A percentile compares a stretch with the other conserved stretches of the same genome.
These are phyloP conservation scores for Sminthurinus aureus DNA, from an alignment of 2,888 invertebrate species.

Conservation along the genomic window DNA sequence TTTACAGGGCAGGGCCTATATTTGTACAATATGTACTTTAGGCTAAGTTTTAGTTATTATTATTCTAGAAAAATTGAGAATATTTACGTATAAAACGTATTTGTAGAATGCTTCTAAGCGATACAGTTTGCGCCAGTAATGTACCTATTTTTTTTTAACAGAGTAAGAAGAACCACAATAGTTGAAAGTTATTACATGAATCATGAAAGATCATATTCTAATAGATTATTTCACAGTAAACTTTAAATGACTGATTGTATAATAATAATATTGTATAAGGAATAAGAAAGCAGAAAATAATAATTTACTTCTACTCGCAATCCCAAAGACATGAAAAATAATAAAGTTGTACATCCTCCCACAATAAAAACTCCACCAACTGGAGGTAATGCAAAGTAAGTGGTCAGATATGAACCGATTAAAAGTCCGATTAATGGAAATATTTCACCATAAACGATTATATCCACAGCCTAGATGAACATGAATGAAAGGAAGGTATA, in stretches of 20 bases:
- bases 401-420: slow-evolving; percentile 8
- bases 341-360: slow-evolving; percentile 9
- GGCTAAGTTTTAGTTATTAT: too few relatives aligned
- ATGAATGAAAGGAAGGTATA: background rate
- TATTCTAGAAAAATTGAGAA: background rate
- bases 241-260: too few relatives aligned
- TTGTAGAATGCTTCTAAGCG: slow-evolving; percentile 29
- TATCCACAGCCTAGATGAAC: slow-evolving; percentile 21
- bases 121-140: slow-evolving; percentile 33
- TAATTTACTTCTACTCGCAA: slow-evolving; percentile 7
- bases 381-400: background rate
- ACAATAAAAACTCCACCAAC: slow-evolving; percentile 17
- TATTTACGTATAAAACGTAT: slow-evolving; percentile 31
- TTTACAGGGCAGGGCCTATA: too few relatives aligned
- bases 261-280: too few relatives aligned
- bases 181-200: too few relatives aligned
- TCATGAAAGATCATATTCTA: too few relatives aligned
- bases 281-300: too few relatives aligned
- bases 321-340: slow-evolving; percentile 29
- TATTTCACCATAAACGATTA: slow-evolving; percentile 32
- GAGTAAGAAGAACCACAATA: too few relatives aligned
- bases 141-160: too few relatives aligned
- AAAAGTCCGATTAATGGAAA: slow-evolving; percentile 24
- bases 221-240: too few relatives aligned
- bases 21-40: too few relatives aligned